Evolutionary conservation across 2,888 invertebrate genomes (phyloP).

Genomic region (Frankliniella fusca): DNA sequence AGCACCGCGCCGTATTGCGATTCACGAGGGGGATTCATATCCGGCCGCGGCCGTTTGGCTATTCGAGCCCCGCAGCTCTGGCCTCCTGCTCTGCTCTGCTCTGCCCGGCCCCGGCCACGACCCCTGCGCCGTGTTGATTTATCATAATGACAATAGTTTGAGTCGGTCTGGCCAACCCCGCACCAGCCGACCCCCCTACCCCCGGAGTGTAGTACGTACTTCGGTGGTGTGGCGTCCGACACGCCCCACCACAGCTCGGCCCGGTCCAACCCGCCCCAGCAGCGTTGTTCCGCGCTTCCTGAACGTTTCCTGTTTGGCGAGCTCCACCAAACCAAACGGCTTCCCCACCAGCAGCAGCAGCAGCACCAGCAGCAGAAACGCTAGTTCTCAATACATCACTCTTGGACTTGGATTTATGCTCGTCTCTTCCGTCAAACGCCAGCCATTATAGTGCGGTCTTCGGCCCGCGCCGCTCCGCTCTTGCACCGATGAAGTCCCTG

Average conservation of each 20-base stretch:
- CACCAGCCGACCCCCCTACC: too few species aligned
- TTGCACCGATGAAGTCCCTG: too few species aligned
- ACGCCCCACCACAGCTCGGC: neutral
- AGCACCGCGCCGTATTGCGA: too few species aligned
- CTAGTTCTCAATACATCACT: neutral
- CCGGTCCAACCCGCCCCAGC: neutral
- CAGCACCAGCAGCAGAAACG: neutral
- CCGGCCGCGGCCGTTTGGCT: neutral
- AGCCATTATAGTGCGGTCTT: too few species aligned
- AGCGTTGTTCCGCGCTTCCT: too few species aligned
- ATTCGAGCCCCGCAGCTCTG: neutral
- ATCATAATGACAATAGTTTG: slow-evolving; percentile 17
- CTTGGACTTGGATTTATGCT: neutral
- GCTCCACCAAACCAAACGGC: neutral
- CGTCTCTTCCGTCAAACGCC: too few species aligned
- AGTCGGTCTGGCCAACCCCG: neutral
- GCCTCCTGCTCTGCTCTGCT: neutral
- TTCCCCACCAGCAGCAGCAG: neutral
- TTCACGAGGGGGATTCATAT: too few species aligned
- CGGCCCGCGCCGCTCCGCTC: too few species aligned
- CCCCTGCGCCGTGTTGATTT: slow-evolving; percentile 17
- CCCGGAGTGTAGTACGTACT: too few species aligned
- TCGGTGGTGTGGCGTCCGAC: too few species aligned
- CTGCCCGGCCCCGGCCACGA: neutral
- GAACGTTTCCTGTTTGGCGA: neutral